These are phyloP conservation scores for Drosophila pegasa DNA, from an alignment of 2,888 invertebrate species.

Conservation along the genomic window DNA sequence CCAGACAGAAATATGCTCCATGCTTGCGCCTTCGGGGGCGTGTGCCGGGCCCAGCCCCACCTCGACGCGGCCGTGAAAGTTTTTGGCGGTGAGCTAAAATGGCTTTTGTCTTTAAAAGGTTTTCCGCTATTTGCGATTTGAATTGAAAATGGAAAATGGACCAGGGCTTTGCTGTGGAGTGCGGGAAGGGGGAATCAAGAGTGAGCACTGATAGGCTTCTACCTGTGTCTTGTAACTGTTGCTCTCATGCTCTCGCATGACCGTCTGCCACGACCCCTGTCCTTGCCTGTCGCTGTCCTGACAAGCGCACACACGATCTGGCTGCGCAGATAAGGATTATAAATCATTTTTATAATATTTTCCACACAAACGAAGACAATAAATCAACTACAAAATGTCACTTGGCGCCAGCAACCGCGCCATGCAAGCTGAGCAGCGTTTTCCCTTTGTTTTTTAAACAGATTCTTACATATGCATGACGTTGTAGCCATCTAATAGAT, in stretches of 20 bases:
- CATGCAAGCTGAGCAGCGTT: slow-evolving; percentile 35
- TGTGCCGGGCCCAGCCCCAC: slow-evolving; percentile 35
- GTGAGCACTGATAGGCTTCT: slow-evolving; percentile 7
- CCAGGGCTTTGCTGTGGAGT: not conserved
- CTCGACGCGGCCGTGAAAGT: slow-evolving; percentile 61
- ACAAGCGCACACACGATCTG: slow-evolving; percentile 68
- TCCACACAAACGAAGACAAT: slow-evolving; percentile 67
- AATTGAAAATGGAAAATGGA: slow-evolving; percentile 25
- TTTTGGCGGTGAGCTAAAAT: slow-evolving; percentile 49
- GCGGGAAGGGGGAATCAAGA: not conserved
- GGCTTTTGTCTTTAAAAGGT: slow-evolving; percentile 50
- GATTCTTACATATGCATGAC: slow-evolving; percentile 70
- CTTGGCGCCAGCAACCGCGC: slow-evolving; percentile 69
- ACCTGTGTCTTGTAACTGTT: slow-evolving; percentile 34
- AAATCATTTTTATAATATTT: slow-evolving; percentile 76
- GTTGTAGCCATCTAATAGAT: slow-evolving; percentile 61
- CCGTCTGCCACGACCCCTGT: slow-evolving; percentile 42
- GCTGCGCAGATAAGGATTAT: slow-evolving; percentile 71
- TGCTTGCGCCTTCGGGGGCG: slow-evolving; percentile 73
- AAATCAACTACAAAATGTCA: slow-evolving; percentile 76
- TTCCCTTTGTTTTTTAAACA: slow-evolving; percentile 37
- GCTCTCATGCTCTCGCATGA: slow-evolving; percentile 36
- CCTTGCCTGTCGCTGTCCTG: slow-evolving; percentile 32
- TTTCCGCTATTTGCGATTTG: slow-evolving; percentile 44
- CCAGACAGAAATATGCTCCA: slow-evolving; percentile 68